Evolutionary conservation across 1,140 invertebrate species (phyloP).

Genomic region (Drosophila elegans): DNA sequence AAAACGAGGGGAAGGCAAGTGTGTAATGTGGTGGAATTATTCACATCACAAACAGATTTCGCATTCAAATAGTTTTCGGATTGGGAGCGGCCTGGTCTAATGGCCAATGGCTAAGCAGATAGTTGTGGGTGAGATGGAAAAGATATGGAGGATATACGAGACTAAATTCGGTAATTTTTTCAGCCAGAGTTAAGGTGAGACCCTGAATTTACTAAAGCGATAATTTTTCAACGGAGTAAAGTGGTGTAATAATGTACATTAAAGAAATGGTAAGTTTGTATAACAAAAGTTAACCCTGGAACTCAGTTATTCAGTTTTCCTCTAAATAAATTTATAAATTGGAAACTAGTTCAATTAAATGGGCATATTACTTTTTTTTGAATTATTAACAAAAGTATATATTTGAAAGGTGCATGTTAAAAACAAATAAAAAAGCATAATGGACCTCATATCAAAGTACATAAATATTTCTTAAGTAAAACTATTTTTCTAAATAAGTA

Average conservation of each 20-base stretch:
- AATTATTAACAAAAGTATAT: too few relatives aligned
- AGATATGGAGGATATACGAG: too few relatives aligned
- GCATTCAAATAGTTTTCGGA: constrained; percentile 32
- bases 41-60: constrained; percentile 46
- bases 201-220: neutral
- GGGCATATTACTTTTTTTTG: too few relatives aligned
- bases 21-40: constrained; percentile 49
- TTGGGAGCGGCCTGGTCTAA: constrained; percentile 24
- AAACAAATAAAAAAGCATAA: too few relatives aligned
- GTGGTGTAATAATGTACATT: too few relatives aligned
- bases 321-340: too few relatives aligned
- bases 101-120: constrained; percentile 29
- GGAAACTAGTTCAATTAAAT: too few relatives aligned
- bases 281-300: neutral
- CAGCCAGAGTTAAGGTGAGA: neutral
- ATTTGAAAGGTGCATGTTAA: too few relatives aligned
- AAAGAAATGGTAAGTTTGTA: neutral
- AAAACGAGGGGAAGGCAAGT: constrained; percentile 2
- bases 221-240: neutral
- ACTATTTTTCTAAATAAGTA: too few relatives aligned
- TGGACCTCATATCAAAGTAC: too few relatives aligned
- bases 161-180: constrained; percentile 17
- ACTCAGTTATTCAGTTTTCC: too few relatives aligned
- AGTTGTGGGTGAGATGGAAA: constrained; percentile 1
- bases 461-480: too few relatives aligned